Percentiles rank a stretch among this genome's conserved stretches.
Conservation (phyloP, 2,797 vertebrate species). For the Xenentodon cancila region DNA sequence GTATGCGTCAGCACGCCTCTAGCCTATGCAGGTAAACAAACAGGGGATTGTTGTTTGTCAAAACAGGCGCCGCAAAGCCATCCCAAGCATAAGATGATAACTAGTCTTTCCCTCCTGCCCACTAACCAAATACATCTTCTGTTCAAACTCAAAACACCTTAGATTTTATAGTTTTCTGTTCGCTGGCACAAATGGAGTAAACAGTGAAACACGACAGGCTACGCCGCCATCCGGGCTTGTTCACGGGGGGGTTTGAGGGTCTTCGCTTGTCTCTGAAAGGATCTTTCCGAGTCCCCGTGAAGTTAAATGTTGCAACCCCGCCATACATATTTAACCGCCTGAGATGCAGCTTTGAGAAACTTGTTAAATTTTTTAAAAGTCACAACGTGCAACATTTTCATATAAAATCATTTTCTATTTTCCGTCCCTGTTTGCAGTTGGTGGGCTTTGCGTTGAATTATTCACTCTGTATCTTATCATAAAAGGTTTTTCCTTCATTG, state of each 20-base stretch:
- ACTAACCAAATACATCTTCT: constrained; percentile 45
- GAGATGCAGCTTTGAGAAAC: constrained; percentile 34
- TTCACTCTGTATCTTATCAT: constrained; percentile 28
- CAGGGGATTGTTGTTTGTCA: constrained; percentile 56
- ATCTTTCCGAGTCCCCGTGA: constrained; percentile 6
- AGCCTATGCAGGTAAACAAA: constrained; percentile 66
- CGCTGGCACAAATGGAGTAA: constrained; percentile 34
- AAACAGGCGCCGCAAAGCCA: constrained; percentile 56
- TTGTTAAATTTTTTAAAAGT: constrained; percentile 39
- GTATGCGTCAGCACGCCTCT: constrained; percentile 58
- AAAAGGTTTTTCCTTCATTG: constrained; percentile 23
- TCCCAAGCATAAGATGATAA: constrained; percentile 50
- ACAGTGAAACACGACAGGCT: constrained; percentile 19
- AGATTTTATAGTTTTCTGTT: constrained; percentile 15
- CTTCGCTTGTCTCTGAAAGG: constrained; percentile 20
- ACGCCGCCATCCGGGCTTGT: constrained; percentile 16
- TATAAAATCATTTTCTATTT: constrained; percentile 19
- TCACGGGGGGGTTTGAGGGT: constrained; percentile 5
- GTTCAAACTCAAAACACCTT: constrained; percentile 23
- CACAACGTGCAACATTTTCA: constrained; percentile 35
- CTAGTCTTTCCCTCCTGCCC: constrained; percentile 31
- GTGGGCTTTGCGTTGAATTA: constrained; percentile 40
- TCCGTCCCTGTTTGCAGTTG: neutral
- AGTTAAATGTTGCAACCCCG: constrained; percentile 41
- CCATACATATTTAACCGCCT: constrained; percentile 49